phyloP scores from a whole-genome alignment of 2,888 invertebrate genomes.

The Crocallis elinguaria region DNA sequence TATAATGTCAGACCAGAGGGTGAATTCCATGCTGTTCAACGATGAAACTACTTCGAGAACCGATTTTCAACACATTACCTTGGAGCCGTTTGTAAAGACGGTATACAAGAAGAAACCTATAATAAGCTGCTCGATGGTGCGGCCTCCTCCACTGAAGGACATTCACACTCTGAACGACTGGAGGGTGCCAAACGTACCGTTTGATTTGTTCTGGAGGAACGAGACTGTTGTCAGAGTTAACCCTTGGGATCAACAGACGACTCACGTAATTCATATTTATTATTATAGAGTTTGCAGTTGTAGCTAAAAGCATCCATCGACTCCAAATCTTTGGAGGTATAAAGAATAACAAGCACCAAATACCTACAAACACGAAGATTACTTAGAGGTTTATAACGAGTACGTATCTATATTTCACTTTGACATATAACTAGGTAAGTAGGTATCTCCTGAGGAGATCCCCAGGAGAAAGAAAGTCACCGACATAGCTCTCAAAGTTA shows the following conservation, averaged over 20 bases:
- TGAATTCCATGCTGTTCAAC: slow-evolving; percentile 41
- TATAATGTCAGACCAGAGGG: background rate
- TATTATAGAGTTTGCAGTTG: too few relatives aligned
- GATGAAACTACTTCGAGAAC: slow-evolving; percentile 44
- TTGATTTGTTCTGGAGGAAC: slow-evolving; percentile 39
- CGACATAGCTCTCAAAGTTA: too few relatives aligned
- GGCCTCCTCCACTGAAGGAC: slow-evolving; percentile 42
- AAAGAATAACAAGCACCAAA: too few relatives aligned
- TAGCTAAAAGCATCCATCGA: too few relatives aligned
- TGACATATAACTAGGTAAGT: too few relatives aligned
- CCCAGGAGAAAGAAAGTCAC: too few relatives aligned
- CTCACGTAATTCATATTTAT: slow-evolving; percentile 4
- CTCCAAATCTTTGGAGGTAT: too few relatives aligned
- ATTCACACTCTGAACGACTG: slow-evolving; percentile 47
- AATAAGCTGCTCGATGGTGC: too few relatives aligned
- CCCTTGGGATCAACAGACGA: background rate
- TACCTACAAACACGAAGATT: too few relatives aligned
- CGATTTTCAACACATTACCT: slow-evolving; percentile 37
- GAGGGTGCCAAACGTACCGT: slow-evolving; percentile 41
- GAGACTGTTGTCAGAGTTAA: background rate
- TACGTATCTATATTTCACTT: too few relatives aligned
- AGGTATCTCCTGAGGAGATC: too few relatives aligned
- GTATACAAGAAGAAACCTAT: slow-evolving; percentile 33
- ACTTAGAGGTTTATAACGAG: too few relatives aligned
- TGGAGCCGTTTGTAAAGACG: slow-evolving; percentile 33